These are phyloP conservation scores for Myotis findleyi DNA, from an alignment of 2,797 vertebrate genomes.

Conservation along the genomic window DNA sequence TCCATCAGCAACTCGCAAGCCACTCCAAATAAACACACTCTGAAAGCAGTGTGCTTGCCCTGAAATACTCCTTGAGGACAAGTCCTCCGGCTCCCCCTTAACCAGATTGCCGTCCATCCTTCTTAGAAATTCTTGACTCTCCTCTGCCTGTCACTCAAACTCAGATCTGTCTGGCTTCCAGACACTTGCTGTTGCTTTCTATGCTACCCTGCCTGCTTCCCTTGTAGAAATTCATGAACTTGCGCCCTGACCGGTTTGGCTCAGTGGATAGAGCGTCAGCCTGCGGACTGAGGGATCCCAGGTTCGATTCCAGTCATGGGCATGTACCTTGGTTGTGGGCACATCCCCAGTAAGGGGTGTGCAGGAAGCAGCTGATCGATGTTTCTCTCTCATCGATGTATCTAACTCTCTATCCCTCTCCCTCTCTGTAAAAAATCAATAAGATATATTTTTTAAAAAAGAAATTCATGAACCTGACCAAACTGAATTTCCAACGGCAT, in stretches of 20 bases:
- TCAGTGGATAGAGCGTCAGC: too few species aligned
- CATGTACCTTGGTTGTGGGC: too few species aligned
- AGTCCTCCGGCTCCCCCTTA: background rate
- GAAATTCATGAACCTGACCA: background rate
- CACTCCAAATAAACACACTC: background rate
- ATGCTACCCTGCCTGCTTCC: background rate
- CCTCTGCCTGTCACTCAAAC: slow-evolving; percentile 34
- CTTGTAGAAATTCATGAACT: background rate
- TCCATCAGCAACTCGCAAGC: background rate
- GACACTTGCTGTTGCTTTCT: slow-evolving; percentile 23
- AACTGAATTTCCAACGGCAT: background rate
- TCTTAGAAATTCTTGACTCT: slow-evolving; percentile 23
- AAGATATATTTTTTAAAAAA: background rate
- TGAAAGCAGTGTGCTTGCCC: slow-evolving; percentile 26
- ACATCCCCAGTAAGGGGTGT: too few species aligned
- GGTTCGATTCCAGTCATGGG: too few species aligned
- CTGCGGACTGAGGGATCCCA: too few species aligned
- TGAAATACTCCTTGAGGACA: background rate
- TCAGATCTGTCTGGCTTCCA: slow-evolving; percentile 6
- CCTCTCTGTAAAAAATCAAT: too few species aligned
- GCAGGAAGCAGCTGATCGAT: too few species aligned
- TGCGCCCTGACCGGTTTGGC: too few species aligned
- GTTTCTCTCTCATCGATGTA: too few species aligned
- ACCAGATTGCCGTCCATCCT: background rate
- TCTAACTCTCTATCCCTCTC: too few species aligned